These are phyloP conservation scores for Eurystomus glaucurus DNA, from an alignment of 2,797 vertebrate species.

Conservation along the genomic window DNA sequence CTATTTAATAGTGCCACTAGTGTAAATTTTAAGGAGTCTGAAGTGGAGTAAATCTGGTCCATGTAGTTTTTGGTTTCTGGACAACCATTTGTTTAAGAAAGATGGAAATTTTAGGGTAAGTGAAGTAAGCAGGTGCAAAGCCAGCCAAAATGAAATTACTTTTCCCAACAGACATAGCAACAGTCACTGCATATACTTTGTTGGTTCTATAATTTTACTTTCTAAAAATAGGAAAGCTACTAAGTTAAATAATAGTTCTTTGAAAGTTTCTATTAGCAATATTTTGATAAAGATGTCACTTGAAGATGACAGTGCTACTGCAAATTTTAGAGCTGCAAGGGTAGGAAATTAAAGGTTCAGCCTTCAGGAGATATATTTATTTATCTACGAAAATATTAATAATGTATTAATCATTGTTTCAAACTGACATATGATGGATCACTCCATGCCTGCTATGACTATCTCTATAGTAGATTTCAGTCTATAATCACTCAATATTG, in stretches of 20 bases:
- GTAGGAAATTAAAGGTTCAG: constrained; percentile 11
- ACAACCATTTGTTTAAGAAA: constrained; percentile 6
- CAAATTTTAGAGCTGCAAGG: neutral
- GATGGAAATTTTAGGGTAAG: constrained; percentile 11
- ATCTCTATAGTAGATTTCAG: neutral
- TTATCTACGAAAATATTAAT: constrained; percentile 10
- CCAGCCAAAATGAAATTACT: constrained; percentile 12
- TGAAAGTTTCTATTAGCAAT: neutral
- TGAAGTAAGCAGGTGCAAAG: constrained; percentile 12
- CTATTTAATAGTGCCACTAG: neutral
- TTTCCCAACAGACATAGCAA: constrained; percentile 48
- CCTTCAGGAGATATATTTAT: neutral
- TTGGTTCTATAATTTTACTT: constrained; percentile 40
- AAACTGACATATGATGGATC: neutral
- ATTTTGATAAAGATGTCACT: constrained; percentile 50
- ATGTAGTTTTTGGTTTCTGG: neutral
- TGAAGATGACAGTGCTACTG: neutral
- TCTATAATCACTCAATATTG: neutral
- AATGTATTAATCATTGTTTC: constrained; percentile 1
- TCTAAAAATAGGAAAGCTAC: constrained; percentile 10
- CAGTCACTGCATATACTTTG: neutral
- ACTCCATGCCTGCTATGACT: neutral
- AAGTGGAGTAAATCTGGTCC: neutral
- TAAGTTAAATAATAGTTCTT: constrained; percentile 25
- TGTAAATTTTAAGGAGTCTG: neutral